Conservation (phyloP, 2,797 vertebrate genomes). For the Alfaro cultratus region DNA sequence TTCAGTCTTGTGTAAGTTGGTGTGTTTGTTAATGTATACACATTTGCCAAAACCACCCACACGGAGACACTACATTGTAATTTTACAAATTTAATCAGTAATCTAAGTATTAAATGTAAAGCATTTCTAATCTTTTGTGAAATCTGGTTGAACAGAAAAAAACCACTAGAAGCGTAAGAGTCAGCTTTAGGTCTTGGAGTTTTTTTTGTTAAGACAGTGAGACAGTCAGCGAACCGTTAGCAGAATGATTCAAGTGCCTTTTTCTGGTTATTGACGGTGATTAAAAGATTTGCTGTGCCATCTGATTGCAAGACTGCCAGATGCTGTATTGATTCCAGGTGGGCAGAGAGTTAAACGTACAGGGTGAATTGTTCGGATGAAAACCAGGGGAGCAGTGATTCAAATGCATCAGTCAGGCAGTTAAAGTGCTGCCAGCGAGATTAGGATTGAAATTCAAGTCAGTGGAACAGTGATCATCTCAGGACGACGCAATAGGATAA, state of each 20-base stretch:
- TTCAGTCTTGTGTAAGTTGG: not conserved
- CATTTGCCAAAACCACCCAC: constrained; percentile 15
- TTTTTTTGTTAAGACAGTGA: constrained; percentile 64
- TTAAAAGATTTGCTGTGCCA: constrained; percentile 72
- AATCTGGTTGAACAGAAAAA: constrained; percentile 58
- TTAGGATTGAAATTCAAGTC: constrained; percentile 58
- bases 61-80: constrained; percentile 45
- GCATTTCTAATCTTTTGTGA: constrained; percentile 29
- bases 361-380: constrained; percentile 51
- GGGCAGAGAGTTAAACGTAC: constrained; percentile 72
- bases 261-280: constrained; percentile 68
- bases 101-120: constrained; percentile 46
- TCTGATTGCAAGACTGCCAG: constrained; percentile 73
- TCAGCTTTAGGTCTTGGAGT: constrained; percentile 44
- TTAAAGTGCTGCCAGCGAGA: constrained; percentile 37
- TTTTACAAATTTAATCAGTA: constrained; percentile 31
- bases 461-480: constrained; percentile 49
- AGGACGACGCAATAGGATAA: constrained; percentile 62
- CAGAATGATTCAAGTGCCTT: constrained; percentile 38
- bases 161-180: constrained; percentile 21
- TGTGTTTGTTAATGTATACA: not conserved
- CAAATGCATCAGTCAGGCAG: constrained; percentile 47
- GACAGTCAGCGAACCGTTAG: constrained; percentile 32
- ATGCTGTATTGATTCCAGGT: constrained; percentile 79
- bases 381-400: constrained; percentile 40